These are phyloP conservation scores for Notechis scutatus DNA, from an alignment of 2,113 vertebrate species.

Conservation along the genomic window DNA sequence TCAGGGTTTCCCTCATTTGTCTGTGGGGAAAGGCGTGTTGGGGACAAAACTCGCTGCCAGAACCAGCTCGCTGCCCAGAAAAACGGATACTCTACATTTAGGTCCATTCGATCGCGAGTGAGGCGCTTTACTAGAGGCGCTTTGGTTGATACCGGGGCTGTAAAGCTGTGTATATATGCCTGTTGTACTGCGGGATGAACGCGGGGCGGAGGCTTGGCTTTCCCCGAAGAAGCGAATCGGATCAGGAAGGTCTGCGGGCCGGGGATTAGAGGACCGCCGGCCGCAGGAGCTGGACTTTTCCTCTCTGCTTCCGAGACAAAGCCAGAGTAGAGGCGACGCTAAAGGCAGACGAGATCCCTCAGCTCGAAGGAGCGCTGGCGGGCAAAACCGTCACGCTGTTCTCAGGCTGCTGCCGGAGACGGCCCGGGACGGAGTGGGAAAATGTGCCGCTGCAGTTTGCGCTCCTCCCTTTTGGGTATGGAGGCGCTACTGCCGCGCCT, in stretches of 20 bases:
- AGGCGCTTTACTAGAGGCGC: too few species aligned
- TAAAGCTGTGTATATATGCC: too few species aligned
- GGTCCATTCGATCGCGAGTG: neutral
- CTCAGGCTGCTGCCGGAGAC: neutral
- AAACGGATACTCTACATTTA: neutral
- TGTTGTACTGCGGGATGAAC: neutral
- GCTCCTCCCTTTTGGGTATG: neutral
- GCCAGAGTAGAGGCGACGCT: neutral
- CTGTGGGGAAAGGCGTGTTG: neutral
- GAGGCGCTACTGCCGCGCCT: slow-evolving; percentile 19
- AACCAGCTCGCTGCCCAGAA: neutral
- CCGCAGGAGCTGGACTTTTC: neutral
- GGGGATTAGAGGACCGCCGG: neutral
- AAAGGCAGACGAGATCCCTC: neutral
- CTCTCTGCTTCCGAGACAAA: neutral
- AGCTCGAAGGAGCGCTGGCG: neutral
- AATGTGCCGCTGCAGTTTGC: neutral
- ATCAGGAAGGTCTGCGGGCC: neutral
- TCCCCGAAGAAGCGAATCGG: neutral
- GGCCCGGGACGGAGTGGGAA: neutral
- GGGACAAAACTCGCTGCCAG: neutral
- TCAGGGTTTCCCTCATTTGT: neutral
- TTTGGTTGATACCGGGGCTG: neutral
- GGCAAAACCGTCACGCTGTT: neutral
- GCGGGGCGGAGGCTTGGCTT: neutral